Percentiles rank a stretch among this genome's conserved stretches.
Evolutionary conservation across 2,797 vertebrate species (phyloP).

Genomic region (Lates japonicus): DNA sequence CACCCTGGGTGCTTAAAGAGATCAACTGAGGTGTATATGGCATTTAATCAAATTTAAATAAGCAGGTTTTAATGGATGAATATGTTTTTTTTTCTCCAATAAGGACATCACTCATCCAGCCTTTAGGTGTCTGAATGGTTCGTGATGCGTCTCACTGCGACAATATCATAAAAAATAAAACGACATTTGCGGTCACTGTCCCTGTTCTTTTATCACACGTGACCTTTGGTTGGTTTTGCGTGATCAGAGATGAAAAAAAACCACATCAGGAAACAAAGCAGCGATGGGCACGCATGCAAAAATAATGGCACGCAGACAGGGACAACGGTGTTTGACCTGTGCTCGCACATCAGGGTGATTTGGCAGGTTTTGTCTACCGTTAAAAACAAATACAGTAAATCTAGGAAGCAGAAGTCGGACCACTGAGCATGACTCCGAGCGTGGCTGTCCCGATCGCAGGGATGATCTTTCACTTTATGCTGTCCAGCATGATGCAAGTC

Average conservation of each 20-base stretch:
- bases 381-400: neutral
- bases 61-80: neutral
- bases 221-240: neutral
- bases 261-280: neutral
- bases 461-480: constrained; percentile 97
- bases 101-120: constrained; percentile 13
- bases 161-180: neutral
- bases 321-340: neutral
- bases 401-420: constrained; percentile 50
- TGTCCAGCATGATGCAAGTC: constrained; percentile 96
- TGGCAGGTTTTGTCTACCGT: neutral
- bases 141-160: rapidly evolving
- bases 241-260: neutral
- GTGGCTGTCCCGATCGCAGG: constrained; percentile 93
- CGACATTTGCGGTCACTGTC: neutral
- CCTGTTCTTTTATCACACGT: neutral
- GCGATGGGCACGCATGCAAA: neutral
- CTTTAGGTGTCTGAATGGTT: neutral
- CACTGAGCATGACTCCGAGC: constrained; percentile 96
- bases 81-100: neutral
- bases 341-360: neutral
- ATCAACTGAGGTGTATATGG: neutral
- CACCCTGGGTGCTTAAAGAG: neutral
- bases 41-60: neutral
- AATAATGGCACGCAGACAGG: constrained; percentile 26